Base-by-base conservation (phyloP, 2,797 vertebrate species). In the Ciconia nigra region DNA sequence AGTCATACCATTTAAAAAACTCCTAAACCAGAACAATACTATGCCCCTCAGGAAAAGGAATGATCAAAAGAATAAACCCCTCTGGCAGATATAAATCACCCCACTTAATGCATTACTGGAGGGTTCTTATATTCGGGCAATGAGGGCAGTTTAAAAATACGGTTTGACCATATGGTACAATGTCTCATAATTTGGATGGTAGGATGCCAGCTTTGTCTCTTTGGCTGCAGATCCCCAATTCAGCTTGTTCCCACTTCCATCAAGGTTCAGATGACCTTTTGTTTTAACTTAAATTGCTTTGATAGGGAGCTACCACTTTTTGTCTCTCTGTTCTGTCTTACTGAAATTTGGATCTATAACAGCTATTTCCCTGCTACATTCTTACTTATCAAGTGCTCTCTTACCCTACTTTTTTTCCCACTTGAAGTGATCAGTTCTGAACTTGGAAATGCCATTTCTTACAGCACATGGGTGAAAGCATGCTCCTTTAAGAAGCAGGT, bases 51-150 rank as follows among this genome's bases (percentile, higher is more conserved):
- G 93, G 83, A 92, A 89, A 92, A 84, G 24, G 52, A 95, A 96
- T 96, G 94, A 96, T 97, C 96, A 97, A 97, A 96, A 97, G 92
- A 96, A 80, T 33, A 67, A 96, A 73, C 67, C 49, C 61, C 81
- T 96, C 86, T 83, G 88, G 86, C 92, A 94, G 92, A 96, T 96
- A 96, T 97, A 97, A 97, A 95, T 97, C 95, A 96, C 87, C 59
- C 84, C 42, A 54, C 81, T 87, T 92, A 96, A 85, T 89, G 81
- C 52, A 59, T 95, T 96, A 70, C 70, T 89, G 70, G 63, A 93
- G 10, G 67, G 80, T 66, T 89, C 94, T 90, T 84, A 42, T 42
- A 89, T 79, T 79, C 0, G 6, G 57, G 57, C 9, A 9, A 71
- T 63, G 47, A 80, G 39, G 61, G 67, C 49, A 73, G 78, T 79